Percentiles rank a stretch among this genome's conserved stretches.
phyloP scores from a whole-genome alignment of 92 coral and sea anemone genomes.

The Blastomussa wellsi region DNA sequence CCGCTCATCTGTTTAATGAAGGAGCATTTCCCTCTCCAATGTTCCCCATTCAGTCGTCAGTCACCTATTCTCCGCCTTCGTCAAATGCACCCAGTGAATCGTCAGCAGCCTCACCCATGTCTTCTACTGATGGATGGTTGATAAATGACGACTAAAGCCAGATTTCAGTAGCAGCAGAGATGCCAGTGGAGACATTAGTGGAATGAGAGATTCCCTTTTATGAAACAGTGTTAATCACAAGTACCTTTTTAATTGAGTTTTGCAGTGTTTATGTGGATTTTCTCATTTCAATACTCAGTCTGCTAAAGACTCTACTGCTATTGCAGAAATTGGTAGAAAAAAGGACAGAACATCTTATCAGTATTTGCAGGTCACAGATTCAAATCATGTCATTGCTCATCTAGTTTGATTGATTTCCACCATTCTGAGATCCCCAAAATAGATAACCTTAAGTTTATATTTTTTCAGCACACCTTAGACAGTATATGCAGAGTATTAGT shows the following conservation, averaged over 20 bases:
- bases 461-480: too few species aligned
- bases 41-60: slow-evolving; percentile 38
- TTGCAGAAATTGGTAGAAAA: too few species aligned
- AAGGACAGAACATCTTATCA: too few species aligned
- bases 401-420: too few species aligned
- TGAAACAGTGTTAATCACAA: too few species aligned
- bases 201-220: neutral
- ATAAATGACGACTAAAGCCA: slow-evolving; percentile 17
- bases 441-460: too few species aligned
- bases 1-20: slow-evolving; percentile 5
- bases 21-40: neutral
- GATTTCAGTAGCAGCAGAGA: neutral
- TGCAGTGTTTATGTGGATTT: neutral
- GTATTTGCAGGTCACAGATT: too few species aligned
- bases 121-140: slow-evolving; percentile 38
- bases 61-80: slow-evolving; percentile 35
- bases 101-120: slow-evolving; percentile 45
- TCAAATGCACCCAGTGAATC: slow-evolving; percentile 30
- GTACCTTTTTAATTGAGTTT: neutral
- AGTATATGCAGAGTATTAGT: too few species aligned
- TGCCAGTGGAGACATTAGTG: neutral
- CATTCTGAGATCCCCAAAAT: too few species aligned
- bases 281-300: neutral
- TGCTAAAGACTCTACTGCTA: neutral
- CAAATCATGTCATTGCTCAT: too few species aligned